Evolutionary conservation across 2,888 invertebrate genomes (phyloP).

Genomic region (Coleophora deauratella): DNA sequence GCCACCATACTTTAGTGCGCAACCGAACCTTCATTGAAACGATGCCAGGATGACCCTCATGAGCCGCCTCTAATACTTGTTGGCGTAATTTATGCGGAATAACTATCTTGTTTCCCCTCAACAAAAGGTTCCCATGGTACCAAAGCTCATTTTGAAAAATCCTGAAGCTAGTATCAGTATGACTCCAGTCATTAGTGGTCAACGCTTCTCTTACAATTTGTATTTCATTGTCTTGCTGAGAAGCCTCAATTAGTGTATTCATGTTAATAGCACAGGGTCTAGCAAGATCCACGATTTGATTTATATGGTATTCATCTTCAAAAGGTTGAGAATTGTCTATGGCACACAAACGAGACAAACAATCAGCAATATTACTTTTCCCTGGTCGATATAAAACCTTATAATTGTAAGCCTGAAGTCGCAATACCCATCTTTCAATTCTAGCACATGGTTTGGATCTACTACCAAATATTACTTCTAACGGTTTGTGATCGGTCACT

Average conservation of each 20-base stretch:
- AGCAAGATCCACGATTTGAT: too few relatives aligned
- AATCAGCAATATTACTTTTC: constrained; percentile 1
- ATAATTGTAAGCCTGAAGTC: neutral
- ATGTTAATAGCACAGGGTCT: too few relatives aligned
- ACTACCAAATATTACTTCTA: constrained; percentile 15
- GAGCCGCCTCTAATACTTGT: constrained; percentile 11
- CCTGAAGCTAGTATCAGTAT: neutral
- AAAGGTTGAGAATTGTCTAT: too few relatives aligned
- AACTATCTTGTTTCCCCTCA: constrained; percentile 7
- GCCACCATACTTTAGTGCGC: constrained; percentile 5
- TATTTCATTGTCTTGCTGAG: neutral
- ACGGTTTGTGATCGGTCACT: constrained; percentile 16
- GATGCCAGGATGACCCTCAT: constrained; percentile 20
- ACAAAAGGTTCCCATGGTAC: neutral
- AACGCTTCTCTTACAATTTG: neutral
- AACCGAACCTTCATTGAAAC: constrained; percentile 10
- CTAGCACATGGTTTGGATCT: constrained; percentile 17
- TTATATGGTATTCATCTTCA: too few relatives aligned
- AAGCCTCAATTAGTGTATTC: too few relatives aligned
- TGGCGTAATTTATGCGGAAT: constrained; percentile 6
- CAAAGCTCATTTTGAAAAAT: constrained; percentile 4
- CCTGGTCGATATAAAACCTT: constrained; percentile 1
- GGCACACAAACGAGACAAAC: constrained; percentile 3
- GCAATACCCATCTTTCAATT: neutral
- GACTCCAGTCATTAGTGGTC: neutral